Evolutionary conservation across 1,140 invertebrate genomes (phyloP).

Genomic region (Andrena cerasifolii): DNA sequence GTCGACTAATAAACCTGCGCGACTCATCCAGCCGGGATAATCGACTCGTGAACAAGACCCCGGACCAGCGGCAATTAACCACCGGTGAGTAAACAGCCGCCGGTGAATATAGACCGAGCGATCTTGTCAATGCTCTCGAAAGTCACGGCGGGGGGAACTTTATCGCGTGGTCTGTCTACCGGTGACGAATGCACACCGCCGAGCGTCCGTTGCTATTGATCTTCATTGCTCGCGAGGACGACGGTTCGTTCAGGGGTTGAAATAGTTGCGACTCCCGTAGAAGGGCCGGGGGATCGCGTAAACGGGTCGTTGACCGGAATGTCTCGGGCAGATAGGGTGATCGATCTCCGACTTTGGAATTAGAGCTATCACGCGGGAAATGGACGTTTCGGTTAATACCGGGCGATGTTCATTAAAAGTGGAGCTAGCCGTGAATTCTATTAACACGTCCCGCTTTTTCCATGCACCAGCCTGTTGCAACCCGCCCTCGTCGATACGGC

Average conservation of each 20-base stretch:
- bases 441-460: too few species aligned
- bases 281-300: background rate
- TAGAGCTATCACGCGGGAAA: too few species aligned
- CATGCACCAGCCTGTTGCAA: too few species aligned
- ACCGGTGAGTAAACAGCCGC: slow-evolving; percentile 17
- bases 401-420: too few species aligned
- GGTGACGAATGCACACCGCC: too few species aligned
- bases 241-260: background rate
- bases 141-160: background rate
- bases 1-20: slow-evolving; percentile 18
- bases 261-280: background rate
- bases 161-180: background rate
- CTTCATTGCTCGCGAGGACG: background rate
- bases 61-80: slow-evolving; percentile 13
- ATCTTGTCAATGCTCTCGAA: slow-evolving; percentile 16
- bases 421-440: too few species aligned
- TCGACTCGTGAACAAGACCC: slow-evolving; percentile 1
- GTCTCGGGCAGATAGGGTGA: slow-evolving; percentile 1
- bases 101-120: slow-evolving; percentile 3
- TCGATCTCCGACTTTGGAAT: background rate
- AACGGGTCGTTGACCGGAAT: background rate
- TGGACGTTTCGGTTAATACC: too few species aligned
- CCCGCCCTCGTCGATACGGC: too few species aligned
- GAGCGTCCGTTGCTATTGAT: background rate
- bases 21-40: background rate